A percentile compares a stretch with the other conserved stretches of the same genome.
phyloP scores from a whole-genome alignment of 2,888 invertebrate genomes.

The Junonia oenone region DNA sequence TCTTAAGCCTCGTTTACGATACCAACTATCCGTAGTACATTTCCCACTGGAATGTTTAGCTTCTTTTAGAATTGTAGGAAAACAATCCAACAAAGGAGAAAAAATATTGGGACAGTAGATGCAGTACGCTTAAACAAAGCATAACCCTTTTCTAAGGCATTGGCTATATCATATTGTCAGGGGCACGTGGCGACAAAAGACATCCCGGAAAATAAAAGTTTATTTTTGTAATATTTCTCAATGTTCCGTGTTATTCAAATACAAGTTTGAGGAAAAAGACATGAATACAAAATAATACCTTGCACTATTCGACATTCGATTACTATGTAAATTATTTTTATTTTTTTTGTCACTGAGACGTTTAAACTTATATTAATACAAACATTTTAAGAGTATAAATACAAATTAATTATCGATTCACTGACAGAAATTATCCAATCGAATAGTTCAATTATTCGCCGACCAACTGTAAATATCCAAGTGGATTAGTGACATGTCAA shows the following conservation, averaged over 20 bases:
- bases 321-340: neutral
- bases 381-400: too few species aligned
- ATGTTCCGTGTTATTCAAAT: slow-evolving; percentile 46
- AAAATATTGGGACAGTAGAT: slow-evolving; percentile 27
- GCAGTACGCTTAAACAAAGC: slow-evolving; percentile 46
- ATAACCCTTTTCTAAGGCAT: slow-evolving; percentile 69
- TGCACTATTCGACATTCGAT: neutral
- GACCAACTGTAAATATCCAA: neutral
- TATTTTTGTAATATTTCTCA: slow-evolving; percentile 65
- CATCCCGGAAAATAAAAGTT: slow-evolving; percentile 72
- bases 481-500: slow-evolving; percentile 7
- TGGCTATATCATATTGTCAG: slow-evolving; percentile 77
- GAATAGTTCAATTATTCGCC: neutral
- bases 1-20: slow-evolving; percentile 52
- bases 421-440: neutral
- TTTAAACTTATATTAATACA: neutral
- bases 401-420: too few species aligned
- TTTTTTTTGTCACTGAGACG: neutral
- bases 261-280: slow-evolving; percentile 9
- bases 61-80: slow-evolving; percentile 18
- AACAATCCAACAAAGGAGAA: slow-evolving; percentile 10
- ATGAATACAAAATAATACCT: neutral
- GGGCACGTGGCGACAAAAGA: slow-evolving; percentile 72
- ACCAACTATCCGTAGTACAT: slow-evolving; percentile 14
- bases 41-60: slow-evolving; percentile 11